Conservation (phyloP, 2,888 invertebrate species). For the Allacma fusca region DNA sequence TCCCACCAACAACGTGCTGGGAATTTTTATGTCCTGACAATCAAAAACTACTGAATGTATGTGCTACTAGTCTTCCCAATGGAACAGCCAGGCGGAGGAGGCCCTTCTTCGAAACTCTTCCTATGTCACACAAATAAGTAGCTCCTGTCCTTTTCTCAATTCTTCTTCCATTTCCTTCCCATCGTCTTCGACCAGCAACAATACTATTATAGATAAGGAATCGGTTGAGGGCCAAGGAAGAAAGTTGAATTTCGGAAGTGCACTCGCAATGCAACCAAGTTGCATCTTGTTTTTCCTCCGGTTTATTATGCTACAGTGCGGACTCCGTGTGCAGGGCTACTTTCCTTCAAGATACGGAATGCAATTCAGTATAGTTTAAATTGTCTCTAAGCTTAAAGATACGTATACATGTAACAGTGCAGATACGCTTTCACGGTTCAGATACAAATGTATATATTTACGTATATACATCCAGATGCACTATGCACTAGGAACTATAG, state of each 20-base stretch:
- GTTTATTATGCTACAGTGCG: too few relatives aligned
- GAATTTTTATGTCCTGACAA: constrained; percentile 61
- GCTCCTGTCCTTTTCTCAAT: constrained; percentile 15
- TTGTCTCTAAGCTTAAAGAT: too few relatives aligned
- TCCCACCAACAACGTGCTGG: constrained; percentile 61
- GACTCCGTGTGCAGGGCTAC: too few relatives aligned
- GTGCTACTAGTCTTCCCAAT: constrained; percentile 35
- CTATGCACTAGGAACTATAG: too few relatives aligned
- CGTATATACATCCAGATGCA: too few relatives aligned
- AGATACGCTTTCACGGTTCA: too few relatives aligned
- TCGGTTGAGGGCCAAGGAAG: background rate
- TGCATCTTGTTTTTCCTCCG: background rate
- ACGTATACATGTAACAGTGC: too few relatives aligned
- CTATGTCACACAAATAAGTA: background rate
- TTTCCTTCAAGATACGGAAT: background rate
- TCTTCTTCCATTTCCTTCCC: constrained; percentile 4
- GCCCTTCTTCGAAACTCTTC: constrained; percentile 32
- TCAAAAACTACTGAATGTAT: constrained; percentile 58
- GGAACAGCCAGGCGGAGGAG: background rate
- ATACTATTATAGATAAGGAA: constrained; percentile 16
- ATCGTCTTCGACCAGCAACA: background rate
- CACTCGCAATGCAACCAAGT: background rate
- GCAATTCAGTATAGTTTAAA: background rate
- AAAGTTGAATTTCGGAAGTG: background rate
- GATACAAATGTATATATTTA: too few relatives aligned